Base-by-base conservation (phyloP, 2,113 vertebrate species). In the Chaenocephalus aceratus region DNA sequence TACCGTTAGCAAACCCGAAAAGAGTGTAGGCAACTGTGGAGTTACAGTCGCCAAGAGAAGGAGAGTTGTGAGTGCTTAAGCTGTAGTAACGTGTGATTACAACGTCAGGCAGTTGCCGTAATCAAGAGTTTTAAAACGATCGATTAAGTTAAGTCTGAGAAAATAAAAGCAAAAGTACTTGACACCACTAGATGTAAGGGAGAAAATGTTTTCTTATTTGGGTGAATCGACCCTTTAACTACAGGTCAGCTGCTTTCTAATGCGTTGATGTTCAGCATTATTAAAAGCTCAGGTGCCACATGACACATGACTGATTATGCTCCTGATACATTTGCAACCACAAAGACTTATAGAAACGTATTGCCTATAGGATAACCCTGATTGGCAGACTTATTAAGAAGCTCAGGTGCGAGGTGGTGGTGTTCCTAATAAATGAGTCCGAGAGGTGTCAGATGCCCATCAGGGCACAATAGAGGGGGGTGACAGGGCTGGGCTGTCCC, bases 391-490 rank as follows among this genome's bases (percentile, higher is more conserved):
- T 86, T 84, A 91, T 92, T 92, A 89, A 77, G 57, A 63, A 91
- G 90, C 91, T 90, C 91, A 92, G 90, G 90, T 93, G 91, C 77
- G 1, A 56, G 54, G 60, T 61, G 68, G 54, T 41, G 0, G 77
- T 53, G 68, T 26, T 76, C 71, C 72, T 93, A 91, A 92, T 93
- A 83, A 92, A 88, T 23, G 82, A 75, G 63, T 64, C 60, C 10
- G 16, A 56, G 76, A 41, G 54, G 80, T 92, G 92, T 92, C 92
- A 93, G 83, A 86, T 92, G 92, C 92, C 94, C 87, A 88, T 95
- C 94, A 94, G 72, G 79, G 79, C 75, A 91, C 91, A 94, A 91
- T 90, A 74, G 87, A 62, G 56, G 84, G 88, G 75, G 79, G 71
- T 79, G 89, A 86, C 89, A 62, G 80, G 78, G 87, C 82, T 80